Percentiles rank a stretch among this genome's conserved stretches.
phyloP scores from a whole-genome alignment of 2,888 invertebrate species.

The Gymnocheta viridis region DNA sequence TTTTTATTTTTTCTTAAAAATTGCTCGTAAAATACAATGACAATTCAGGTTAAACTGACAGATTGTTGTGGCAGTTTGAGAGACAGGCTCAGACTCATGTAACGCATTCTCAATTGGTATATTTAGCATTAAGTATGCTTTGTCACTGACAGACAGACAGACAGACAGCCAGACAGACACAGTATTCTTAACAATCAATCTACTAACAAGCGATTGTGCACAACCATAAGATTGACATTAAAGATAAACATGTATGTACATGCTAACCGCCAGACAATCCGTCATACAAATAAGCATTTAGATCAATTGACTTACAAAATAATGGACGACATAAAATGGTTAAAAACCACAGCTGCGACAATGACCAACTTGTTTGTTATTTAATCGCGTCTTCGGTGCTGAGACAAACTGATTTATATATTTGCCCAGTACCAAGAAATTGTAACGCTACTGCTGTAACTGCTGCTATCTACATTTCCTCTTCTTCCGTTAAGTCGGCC shows the following conservation, averaged over 20 bases:
- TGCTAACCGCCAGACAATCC: background rate
- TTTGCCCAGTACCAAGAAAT: constrained; percentile 30
- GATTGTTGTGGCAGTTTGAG: constrained; percentile 21
- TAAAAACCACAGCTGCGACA: constrained; percentile 37
- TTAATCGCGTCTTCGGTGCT: constrained; percentile 1
- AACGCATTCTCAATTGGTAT: constrained; percentile 56
- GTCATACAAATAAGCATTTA: background rate
- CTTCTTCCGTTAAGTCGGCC: constrained; percentile 18
- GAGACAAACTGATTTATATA: background rate
- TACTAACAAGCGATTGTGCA: background rate
- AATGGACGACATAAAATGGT: background rate
- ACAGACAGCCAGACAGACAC: background rate
- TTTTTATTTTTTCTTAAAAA: constrained; percentile 32
- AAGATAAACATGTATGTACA: constrained; percentile 15
- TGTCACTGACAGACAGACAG: background rate
- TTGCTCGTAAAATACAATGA: background rate
- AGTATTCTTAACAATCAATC: background rate
- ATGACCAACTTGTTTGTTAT: constrained; percentile 35
- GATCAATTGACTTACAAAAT: constrained; percentile 18
- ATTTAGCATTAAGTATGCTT: background rate
- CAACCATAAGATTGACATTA: background rate
- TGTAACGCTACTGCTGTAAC: constrained; percentile 36
- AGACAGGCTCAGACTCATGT: constrained; percentile 36
- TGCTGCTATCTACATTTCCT: constrained; percentile 33
- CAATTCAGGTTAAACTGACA: constrained; percentile 8